phyloP scores from a whole-genome alignment of 2,797 vertebrate genomes.

The Dendrocincla fuliginosa region DNA sequence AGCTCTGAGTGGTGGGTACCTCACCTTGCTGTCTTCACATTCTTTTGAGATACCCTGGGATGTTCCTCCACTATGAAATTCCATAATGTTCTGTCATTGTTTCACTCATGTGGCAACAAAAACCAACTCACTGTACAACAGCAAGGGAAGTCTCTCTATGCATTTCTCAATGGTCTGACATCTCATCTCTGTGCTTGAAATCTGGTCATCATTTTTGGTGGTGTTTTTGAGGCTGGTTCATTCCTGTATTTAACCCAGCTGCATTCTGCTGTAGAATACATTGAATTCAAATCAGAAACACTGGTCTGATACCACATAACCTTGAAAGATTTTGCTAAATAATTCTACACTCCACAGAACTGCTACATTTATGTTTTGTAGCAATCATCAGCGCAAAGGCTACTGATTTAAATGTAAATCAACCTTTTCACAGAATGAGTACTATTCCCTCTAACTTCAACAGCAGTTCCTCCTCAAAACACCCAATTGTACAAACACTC shows the following conservation, averaged over 20 bases:
- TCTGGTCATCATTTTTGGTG: not conserved
- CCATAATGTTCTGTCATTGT: not conserved
- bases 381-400: not conserved
- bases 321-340: conserved; percentile 41
- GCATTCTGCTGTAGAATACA: not conserved
- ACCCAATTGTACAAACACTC: not conserved
- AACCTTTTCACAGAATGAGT: conserved; percentile 9
- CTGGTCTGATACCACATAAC: not conserved
- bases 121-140: not conserved
- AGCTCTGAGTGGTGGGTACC: not conserved
- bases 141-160: not conserved
- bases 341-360: conserved; percentile 32
- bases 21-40: not conserved
- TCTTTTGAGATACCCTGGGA: not conserved
- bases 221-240: not conserved
- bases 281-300: conserved; percentile 16
- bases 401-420: conserved; percentile 45
- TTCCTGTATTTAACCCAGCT: not conserved
- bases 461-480: not conserved
- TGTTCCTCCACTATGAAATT: not conserved
- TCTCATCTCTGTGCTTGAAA: not conserved
- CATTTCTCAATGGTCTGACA: not conserved
- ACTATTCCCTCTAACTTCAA: not conserved
- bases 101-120: not conserved
- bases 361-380: not conserved